phyloP scores from a whole-genome alignment of 1,140 invertebrate genomes.

The Pseudomyrmex cubaensis region DNA sequence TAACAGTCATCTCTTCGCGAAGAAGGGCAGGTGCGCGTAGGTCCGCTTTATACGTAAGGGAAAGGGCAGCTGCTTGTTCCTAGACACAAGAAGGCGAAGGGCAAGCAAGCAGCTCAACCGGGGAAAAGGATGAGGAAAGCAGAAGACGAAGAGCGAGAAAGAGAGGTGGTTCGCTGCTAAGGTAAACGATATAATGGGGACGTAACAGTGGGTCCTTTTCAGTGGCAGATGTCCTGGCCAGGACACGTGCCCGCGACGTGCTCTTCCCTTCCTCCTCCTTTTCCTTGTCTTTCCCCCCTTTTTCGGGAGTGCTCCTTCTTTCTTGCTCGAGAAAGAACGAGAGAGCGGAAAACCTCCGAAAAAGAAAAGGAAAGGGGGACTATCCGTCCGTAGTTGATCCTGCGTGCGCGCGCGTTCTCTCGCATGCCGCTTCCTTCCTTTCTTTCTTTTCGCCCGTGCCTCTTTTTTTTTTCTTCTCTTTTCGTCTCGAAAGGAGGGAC shows the following conservation, averaged over 20 bases:
- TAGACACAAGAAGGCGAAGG: constrained; percentile 69
- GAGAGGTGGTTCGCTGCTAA: constrained; percentile 76
- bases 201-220: constrained; percentile 81
- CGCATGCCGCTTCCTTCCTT: constrained; percentile 24
- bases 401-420: constrained; percentile 29
- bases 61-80: constrained; percentile 71
- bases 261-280: not conserved
- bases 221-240: constrained; percentile 81
- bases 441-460: constrained; percentile 42
- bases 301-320: constrained; percentile 50
- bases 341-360: constrained; percentile 61
- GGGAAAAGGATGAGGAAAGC: constrained; percentile 44
- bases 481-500: constrained; percentile 12
- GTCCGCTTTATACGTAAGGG: constrained; percentile 59
- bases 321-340: constrained; percentile 35
- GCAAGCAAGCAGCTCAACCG: constrained; percentile 54
- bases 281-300: constrained; percentile 24
- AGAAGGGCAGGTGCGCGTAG: constrained; percentile 77
- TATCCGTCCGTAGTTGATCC: not conserved
- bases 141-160: constrained; percentile 56
- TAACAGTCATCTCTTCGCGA: constrained; percentile 67
- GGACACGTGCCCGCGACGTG: constrained; percentile 79
- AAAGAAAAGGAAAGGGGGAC: constrained; percentile 30
- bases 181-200: constrained; percentile 81
- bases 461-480: constrained; percentile 47